Percentiles rank a stretch among this genome's conserved stretches.
Evolutionary conservation across 2,888 invertebrate species (phyloP).

Genomic region (Mimumesa dahlbomi): DNA sequence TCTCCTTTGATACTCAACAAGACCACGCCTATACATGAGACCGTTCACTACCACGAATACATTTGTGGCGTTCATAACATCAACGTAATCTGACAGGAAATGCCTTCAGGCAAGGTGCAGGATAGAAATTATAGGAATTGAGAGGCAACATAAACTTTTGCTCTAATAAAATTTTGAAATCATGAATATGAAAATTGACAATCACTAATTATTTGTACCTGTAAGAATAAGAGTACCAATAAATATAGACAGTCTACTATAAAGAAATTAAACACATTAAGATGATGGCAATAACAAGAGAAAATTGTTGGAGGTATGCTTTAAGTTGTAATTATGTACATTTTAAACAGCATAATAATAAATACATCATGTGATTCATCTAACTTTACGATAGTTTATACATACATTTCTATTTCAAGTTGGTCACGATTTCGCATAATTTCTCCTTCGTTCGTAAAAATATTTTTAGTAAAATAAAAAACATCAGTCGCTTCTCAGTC

Average conservation of each 20-base stretch:
- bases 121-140: background rate
- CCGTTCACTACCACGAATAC: slow-evolving; percentile 1
- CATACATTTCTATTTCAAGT: slow-evolving; percentile 19
- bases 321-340: too few relatives aligned
- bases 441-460: slow-evolving; percentile 24
- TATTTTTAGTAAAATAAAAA: slow-evolving; percentile 47
- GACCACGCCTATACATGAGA: slow-evolving; percentile 10
- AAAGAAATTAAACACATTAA: too few relatives aligned
- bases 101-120: background rate
- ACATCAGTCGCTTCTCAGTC: slow-evolving; percentile 48
- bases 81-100: slow-evolving; percentile 25
- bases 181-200: too few relatives aligned
- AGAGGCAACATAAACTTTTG: background rate
- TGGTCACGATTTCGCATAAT: slow-evolving; percentile 12
- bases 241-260: too few relatives aligned
- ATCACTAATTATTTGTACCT: too few relatives aligned
- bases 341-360: slow-evolving; percentile 22
- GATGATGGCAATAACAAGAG: too few relatives aligned
- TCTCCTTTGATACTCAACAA: background rate
- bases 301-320: too few relatives aligned
- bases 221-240: too few relatives aligned
- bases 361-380: slow-evolving; percentile 9
- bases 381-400: slow-evolving; percentile 10
- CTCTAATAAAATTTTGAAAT: background rate
- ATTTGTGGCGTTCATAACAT: background rate